Conservation (phyloP, 2,797 vertebrate genomes). For the Typhlichthys subterraneus region DNA sequence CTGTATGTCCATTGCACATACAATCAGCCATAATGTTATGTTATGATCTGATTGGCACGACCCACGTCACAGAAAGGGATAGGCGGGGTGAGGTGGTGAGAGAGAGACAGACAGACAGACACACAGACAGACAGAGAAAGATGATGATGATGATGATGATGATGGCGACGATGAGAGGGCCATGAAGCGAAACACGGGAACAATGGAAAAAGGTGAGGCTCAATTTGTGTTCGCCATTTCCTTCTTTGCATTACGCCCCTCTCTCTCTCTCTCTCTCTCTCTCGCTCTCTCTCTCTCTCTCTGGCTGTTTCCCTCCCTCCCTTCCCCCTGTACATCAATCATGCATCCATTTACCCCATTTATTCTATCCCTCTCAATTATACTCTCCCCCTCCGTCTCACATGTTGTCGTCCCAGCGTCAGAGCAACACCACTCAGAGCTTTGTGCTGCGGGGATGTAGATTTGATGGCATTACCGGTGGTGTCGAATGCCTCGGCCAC, state of each 20-base stretch:
- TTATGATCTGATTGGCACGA: constrained; percentile 63
- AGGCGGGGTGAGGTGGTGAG: constrained; percentile 35
- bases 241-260: constrained; percentile 27
- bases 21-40: constrained; percentile 67
- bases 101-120: not conserved
- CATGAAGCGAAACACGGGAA: constrained; percentile 66
- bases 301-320: constrained; percentile 15
- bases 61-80: constrained; percentile 42
- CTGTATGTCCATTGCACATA: constrained; percentile 47
- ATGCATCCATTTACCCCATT: constrained; percentile 59
- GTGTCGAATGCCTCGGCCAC: constrained; percentile 8
- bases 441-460: not conserved
- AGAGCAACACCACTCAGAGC: too few relatives aligned
- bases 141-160: constrained; percentile 17
- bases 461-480: constrained; percentile 12
- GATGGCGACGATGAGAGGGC: constrained; percentile 19
- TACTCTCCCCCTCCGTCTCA: constrained; percentile 42
- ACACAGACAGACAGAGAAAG: constrained; percentile 12
- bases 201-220: constrained; percentile 54
- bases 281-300: not conserved
- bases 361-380: constrained; percentile 60
- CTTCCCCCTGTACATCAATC: constrained; percentile 61
- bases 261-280: not conserved
- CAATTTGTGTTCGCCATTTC: constrained; percentile 50
- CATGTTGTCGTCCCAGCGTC: constrained; percentile 23